These are phyloP conservation scores for Etheostoma cragini DNA, from an alignment of 2,113 vertebrate genomes.

Conservation along the genomic window DNA sequence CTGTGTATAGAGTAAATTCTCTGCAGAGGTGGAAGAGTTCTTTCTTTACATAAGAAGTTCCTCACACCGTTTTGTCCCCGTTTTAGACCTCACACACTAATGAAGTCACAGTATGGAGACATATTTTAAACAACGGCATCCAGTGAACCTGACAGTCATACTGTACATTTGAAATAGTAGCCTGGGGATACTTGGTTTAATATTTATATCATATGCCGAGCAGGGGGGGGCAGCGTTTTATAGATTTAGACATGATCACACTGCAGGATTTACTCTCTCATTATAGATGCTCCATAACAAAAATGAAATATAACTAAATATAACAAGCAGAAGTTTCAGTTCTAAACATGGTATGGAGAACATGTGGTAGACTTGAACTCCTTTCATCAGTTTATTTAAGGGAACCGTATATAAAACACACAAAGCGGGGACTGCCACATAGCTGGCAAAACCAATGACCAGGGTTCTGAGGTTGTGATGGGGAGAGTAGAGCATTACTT, in stretches of 20 bases:
- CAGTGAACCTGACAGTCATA: constrained; percentile 13
- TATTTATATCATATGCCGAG: constrained; percentile 48
- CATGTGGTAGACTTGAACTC: constrained; percentile 71
- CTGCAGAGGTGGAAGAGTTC: constrained; percentile 34
- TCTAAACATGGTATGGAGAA: constrained; percentile 74
- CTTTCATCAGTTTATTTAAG: constrained; percentile 83
- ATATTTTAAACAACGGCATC: constrained; percentile 34
- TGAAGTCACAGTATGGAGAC: constrained; percentile 1
- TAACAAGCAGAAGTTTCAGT: constrained; percentile 42
- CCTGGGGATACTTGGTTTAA: constrained; percentile 54
- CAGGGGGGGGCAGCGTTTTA: constrained; percentile 1
- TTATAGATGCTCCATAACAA: constrained; percentile 58
- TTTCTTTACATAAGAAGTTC: constrained; percentile 19
- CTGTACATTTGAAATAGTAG: constrained; percentile 55
- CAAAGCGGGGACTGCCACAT: constrained; percentile 70
- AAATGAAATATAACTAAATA: constrained; percentile 47
- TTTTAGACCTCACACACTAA: constrained; percentile 3
- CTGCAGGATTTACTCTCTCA: constrained; percentile 49
- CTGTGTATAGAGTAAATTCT: constrained; percentile 47
- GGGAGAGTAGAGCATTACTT: constrained; percentile 76
- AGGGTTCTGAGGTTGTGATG: constrained; percentile 81
- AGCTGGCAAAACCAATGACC: constrained; percentile 73
- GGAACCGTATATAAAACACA: constrained; percentile 79
- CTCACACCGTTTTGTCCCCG: constrained; percentile 3
- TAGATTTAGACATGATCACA: constrained; percentile 58